Evolutionary conservation across 2,113 vertebrate species (phyloP).

Genomic region (Megaceryle maxima): DNA sequence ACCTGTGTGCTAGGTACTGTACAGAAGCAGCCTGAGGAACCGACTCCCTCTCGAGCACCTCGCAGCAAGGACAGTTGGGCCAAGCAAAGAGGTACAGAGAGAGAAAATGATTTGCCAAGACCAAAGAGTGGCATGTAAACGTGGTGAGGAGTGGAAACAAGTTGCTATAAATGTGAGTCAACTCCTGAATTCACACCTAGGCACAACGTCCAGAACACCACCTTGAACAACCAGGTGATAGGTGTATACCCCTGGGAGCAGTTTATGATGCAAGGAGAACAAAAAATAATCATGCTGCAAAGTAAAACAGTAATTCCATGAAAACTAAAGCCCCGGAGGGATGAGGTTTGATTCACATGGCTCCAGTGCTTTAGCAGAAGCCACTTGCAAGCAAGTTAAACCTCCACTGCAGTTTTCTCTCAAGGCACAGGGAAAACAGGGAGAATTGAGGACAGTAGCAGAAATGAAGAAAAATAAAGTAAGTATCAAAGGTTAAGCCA

Average conservation of each 20-base stretch:
- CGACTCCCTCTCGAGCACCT: not conserved
- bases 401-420: not conserved
- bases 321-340: not conserved
- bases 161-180: not conserved
- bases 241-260: not conserved
- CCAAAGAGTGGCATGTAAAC: accelerated
- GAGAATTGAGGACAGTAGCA: not conserved
- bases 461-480: constrained; percentile 38
- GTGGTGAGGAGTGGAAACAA: not conserved
- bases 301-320: not conserved
- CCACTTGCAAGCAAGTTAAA: not conserved
- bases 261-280: not conserved
- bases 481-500: constrained; percentile 26
- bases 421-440: not conserved
- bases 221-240: not conserved
- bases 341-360: not conserved
- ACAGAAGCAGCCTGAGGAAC: not conserved
- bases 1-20: constrained; percentile 6
- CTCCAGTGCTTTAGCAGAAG: not conserved
- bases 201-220: not conserved
- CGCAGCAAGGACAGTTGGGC: not conserved
- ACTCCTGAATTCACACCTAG: not conserved
- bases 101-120: not conserved
- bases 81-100: not conserved
- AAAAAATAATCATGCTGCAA: not conserved